These are phyloP conservation scores for Drosophila tropicalis DNA, from an alignment of 1,140 invertebrate species.

Conservation along the genomic window DNA sequence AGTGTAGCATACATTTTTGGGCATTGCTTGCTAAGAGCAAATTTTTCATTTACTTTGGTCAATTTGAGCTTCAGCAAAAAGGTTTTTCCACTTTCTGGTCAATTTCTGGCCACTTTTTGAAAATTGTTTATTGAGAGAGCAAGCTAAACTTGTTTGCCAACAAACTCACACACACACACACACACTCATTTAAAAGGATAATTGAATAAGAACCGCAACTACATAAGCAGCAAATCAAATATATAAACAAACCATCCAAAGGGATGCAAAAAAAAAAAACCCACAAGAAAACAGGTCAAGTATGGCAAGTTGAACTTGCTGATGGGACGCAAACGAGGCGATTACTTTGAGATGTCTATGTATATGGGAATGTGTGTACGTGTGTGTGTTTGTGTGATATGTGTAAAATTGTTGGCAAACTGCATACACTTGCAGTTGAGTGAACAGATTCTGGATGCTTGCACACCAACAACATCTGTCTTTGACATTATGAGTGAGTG, in stretches of 20 bases:
- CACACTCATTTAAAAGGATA: conserved; percentile 36
- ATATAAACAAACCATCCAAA: conserved; percentile 10
- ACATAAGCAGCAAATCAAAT: conserved; percentile 57
- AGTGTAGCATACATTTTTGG: conserved; percentile 1
- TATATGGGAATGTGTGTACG: neutral
- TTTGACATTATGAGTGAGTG: conserved; percentile 25
- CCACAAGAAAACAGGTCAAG: conserved; percentile 59
- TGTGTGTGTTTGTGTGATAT: neutral
- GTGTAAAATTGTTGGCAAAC: conserved; percentile 22
- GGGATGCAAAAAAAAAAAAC: neutral
- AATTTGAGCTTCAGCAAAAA: neutral
- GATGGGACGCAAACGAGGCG: conserved; percentile 23
- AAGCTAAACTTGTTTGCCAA: conserved; percentile 10
- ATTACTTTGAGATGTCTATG: conserved; percentile 32
- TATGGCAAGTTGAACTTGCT: conserved; percentile 62
- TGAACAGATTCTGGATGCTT: conserved; percentile 48
- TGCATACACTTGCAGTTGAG: conserved; percentile 41
- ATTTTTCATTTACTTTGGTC: neutral
- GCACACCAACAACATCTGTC: conserved; percentile 27
- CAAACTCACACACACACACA: conserved; percentile 16
- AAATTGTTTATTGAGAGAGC: conserved; percentile 1
- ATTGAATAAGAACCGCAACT: conserved; percentile 63
- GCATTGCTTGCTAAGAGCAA: neutral
- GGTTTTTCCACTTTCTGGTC: conserved; percentile 9
- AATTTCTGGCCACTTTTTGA: conserved; percentile 11